phyloP scores from a whole-genome alignment of 2,113 vertebrate genomes.

The Scatophagus argus region DNA sequence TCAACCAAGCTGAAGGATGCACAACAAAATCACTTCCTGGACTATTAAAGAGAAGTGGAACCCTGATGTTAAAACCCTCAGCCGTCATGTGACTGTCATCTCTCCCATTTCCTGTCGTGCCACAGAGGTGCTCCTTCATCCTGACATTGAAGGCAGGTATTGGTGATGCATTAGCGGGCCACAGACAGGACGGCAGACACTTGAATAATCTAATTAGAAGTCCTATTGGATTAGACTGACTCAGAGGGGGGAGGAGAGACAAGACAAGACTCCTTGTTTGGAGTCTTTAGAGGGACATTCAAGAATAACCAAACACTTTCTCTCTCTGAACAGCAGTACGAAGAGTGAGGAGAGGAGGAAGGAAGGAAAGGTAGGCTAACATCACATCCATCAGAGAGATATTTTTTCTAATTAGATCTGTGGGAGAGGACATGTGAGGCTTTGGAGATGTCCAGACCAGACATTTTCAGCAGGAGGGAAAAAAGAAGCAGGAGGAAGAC shows the following conservation, averaged over 20 bases:
- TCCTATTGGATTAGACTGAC: conserved; percentile 61
- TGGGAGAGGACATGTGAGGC: too few species aligned
- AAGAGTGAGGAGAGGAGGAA: background rate
- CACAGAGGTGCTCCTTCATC: conserved; percentile 37
- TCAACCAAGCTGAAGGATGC: too few species aligned
- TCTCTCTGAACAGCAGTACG: background rate
- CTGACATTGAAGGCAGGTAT: conserved; percentile 34
- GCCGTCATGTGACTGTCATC: conserved; percentile 42
- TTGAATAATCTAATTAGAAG: conserved; percentile 52
- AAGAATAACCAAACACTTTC: background rate
- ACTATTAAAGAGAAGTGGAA: background rate
- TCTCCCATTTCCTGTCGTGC: conserved; percentile 22
- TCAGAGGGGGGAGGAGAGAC: background rate
- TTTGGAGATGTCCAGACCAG: too few species aligned
- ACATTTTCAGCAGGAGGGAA: too few species aligned
- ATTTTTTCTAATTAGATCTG: too few species aligned
- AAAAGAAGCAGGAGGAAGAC: too few species aligned
- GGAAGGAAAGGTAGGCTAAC: too few species aligned
- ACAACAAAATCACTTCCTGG: background rate
- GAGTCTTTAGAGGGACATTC: background rate
- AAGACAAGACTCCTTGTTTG: background rate
- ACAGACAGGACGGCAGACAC: conserved; percentile 45
- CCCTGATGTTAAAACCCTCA: background rate
- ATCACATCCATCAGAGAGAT: background rate
- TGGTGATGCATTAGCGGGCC: conserved; percentile 37